Percentiles rank a stretch among this genome's conserved stretches.
phyloP scores from a whole-genome alignment of 2,113 vertebrate genomes.

The Leptobrachium ailaonicum region DNA sequence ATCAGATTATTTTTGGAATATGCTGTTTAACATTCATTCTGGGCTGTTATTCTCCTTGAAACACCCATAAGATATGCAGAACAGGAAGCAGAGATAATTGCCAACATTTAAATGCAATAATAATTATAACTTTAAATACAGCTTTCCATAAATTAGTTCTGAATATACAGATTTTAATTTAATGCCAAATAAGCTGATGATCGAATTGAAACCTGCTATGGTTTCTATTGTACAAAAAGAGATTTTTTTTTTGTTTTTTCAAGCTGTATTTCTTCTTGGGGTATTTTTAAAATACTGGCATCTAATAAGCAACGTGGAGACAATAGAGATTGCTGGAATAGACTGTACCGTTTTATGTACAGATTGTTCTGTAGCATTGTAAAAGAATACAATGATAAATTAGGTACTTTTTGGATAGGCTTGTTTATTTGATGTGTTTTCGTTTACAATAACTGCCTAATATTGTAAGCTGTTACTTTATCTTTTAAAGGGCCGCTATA shows the following conservation, averaged over 20 bases:
- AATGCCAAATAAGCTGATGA: background rate
- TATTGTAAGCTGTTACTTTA: too few species aligned
- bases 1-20: slow-evolving; percentile 24
- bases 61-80: slow-evolving; percentile 12
- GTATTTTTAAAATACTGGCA: too few species aligned
- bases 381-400: too few species aligned
- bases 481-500: too few species aligned
- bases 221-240: background rate
- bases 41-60: background rate
- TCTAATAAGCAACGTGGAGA: too few species aligned
- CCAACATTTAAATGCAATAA: background rate
- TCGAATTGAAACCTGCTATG: background rate
- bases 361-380: too few species aligned
- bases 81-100: slow-evolving; percentile 17
- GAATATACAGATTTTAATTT: background rate
- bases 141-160: background rate
- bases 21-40: slow-evolving; percentile 7
- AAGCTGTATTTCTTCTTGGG: too few species aligned
- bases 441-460: too few species aligned
- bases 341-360: too few species aligned
- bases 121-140: background rate
- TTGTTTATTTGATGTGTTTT: too few species aligned
- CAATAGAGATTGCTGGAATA: too few species aligned
- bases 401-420: too few species aligned
- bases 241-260: background rate